phyloP scores from a whole-genome alignment of 1,140 invertebrate species.

The Drosophila ohnishii region DNA sequence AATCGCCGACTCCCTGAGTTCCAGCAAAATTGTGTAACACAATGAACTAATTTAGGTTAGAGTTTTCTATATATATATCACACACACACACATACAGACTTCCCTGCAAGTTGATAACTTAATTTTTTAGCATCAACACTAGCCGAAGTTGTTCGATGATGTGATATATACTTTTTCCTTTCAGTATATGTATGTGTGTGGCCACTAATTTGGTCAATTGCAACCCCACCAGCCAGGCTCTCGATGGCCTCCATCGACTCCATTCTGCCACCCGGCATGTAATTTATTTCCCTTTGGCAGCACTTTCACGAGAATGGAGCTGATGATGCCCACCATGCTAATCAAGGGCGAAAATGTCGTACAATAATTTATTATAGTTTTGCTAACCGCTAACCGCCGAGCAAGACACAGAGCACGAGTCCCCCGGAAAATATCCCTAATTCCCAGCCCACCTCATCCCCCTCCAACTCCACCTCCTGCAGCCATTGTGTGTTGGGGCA shows the following conservation, averaged over 20 bases:
- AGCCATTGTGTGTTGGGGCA: constrained; percentile 31
- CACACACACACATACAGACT: constrained; percentile 1
- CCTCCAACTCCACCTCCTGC: background rate
- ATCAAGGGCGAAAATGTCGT: constrained; percentile 72
- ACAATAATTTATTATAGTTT: constrained; percentile 81
- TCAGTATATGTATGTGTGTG: background rate
- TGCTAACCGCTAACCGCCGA: constrained; percentile 65
- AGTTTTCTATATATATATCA: constrained; percentile 39
- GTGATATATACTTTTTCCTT: constrained; percentile 22
- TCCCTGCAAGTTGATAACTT: constrained; percentile 61
- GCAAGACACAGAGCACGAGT: constrained; percentile 40
- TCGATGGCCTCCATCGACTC: background rate
- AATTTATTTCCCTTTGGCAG: constrained; percentile 70
- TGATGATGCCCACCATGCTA: constrained; percentile 66
- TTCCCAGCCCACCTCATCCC: background rate
- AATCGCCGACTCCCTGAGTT: constrained; percentile 1
- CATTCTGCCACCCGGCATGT: constrained; percentile 12
- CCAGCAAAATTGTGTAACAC: constrained; percentile 58
- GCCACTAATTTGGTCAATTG: constrained; percentile 54
- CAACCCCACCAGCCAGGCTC: constrained; percentile 1
- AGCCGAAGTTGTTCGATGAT: constrained; percentile 32
- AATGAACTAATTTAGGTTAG: constrained; percentile 60
- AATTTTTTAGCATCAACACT: constrained; percentile 50
- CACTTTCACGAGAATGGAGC: constrained; percentile 23
- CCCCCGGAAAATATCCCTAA: constrained; percentile 11